Evolutionary conservation across 2,888 invertebrate species (phyloP).

Genomic region (Rhamnusium bicolor): DNA sequence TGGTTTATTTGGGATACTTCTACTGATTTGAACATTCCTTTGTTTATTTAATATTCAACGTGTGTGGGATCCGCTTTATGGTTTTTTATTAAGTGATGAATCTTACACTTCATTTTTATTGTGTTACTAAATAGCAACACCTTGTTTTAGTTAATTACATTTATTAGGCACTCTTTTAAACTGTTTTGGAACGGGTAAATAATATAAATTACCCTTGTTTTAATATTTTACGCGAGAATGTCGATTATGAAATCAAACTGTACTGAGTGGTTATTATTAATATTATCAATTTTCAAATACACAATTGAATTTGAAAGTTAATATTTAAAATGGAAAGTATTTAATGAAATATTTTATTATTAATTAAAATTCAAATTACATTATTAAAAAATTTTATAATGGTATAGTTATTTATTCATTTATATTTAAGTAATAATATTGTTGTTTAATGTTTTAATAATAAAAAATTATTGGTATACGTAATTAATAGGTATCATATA

Average conservation of each 20-base stretch:
- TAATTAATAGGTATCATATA: not conserved
- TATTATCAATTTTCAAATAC: too few relatives aligned
- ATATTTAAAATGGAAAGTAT: too few relatives aligned
- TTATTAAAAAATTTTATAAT: not conserved
- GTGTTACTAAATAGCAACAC: constrained; percentile 18
- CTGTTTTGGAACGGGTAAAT: too few relatives aligned
- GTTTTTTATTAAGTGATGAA: constrained; percentile 45
- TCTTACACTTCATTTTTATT: constrained; percentile 35
- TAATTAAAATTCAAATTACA: constrained; percentile 11
- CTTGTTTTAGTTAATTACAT: constrained; percentile 10
- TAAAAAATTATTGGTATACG: not conserved
- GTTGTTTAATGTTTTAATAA: not conserved
- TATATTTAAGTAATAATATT: not conserved
- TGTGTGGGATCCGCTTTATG: constrained; percentile 60
- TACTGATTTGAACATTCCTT: constrained; percentile 55
- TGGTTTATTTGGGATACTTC: constrained; percentile 47
- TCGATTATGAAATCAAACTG: too few relatives aligned
- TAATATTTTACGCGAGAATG: too few relatives aligned
- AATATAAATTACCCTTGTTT: too few relatives aligned
- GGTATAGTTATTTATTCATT: not conserved
- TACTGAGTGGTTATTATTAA: too few relatives aligned
- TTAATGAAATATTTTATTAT: not conserved
- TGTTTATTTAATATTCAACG: constrained; percentile 58
- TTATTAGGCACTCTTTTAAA: not conserved
- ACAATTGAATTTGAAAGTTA: too few relatives aligned